phyloP scores from a whole-genome alignment of 1,140 invertebrate species.

The Portunus trituberculatus region DNA sequence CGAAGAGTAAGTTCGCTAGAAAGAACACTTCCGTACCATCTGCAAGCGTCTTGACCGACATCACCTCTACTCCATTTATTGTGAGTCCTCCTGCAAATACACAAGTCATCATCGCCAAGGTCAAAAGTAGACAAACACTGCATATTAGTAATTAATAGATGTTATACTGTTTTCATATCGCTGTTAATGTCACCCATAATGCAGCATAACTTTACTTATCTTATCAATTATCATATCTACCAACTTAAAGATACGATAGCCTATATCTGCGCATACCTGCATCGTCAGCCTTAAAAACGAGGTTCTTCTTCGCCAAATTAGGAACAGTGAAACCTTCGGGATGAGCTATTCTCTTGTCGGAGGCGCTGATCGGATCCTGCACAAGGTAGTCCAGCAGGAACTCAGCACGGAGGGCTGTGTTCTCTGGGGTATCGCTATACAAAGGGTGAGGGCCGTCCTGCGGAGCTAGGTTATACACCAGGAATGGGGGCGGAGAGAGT shows the following conservation, averaged over 20 bases:
- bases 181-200: too few relatives aligned
- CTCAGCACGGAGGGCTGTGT: constrained; percentile 35
- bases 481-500: background rate
- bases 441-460: constrained; percentile 44
- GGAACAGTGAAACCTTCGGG: background rate
- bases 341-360: background rate
- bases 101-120: too few relatives aligned
- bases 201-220: too few relatives aligned
- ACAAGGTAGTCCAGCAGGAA: constrained; percentile 47
- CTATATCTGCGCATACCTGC: background rate
- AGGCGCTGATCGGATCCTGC: background rate
- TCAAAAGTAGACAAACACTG: too few relatives aligned
- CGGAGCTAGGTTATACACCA: constrained; percentile 32
- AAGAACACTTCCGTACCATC: constrained; percentile 7
- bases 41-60: background rate
- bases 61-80: constrained; percentile 36
- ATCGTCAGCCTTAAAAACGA: background rate
- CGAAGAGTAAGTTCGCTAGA: constrained; percentile 48
- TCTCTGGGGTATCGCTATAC: constrained; percentile 19
- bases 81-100: constrained; percentile 16
- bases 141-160: too few relatives aligned
- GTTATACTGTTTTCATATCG: too few relatives aligned
- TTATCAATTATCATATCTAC: too few relatives aligned
- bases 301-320: constrained; percentile 30
- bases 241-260: too few relatives aligned